Evolutionary conservation across 2,797 vertebrate genomes (phyloP).

Genomic region (Capromys pilorides): DNA sequence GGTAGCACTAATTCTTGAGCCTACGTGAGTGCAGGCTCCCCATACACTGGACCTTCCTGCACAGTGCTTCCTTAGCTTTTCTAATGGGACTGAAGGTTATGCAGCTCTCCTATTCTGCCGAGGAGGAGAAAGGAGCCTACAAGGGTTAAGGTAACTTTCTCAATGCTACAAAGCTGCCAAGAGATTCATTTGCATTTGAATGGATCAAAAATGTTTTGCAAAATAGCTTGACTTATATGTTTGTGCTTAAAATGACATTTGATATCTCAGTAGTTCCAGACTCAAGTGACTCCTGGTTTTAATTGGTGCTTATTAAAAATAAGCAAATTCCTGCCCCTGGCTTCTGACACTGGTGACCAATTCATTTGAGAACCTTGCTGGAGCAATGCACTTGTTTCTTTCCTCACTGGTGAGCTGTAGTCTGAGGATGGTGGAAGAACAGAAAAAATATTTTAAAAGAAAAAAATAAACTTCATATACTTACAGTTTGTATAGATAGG

Average conservation of each 20-base stretch:
- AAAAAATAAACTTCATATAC: constrained; percentile 54
- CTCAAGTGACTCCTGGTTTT: neutral
- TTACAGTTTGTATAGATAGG: constrained; percentile 87
- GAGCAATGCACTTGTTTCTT: neutral
- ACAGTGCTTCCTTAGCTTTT: neutral
- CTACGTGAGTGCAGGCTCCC: neutral
- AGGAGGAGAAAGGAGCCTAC: neutral
- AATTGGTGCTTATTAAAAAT: neutral
- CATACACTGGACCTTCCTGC: neutral
- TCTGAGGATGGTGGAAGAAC: neutral
- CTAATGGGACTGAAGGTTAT: neutral
- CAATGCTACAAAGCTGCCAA: no score
- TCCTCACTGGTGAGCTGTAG: neutral
- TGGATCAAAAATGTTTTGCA: neutral
- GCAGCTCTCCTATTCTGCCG: neutral
- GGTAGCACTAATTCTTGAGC: neutral
- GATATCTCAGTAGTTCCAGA: neutral
- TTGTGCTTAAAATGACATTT: neutral
- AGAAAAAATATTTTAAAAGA: neutral
- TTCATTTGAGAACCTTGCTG: neutral
- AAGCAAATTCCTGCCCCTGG: neutral
- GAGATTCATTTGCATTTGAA: no score
- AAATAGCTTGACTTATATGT: neutral
- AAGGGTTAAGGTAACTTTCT: neutral
- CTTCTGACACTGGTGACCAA: neutral